phyloP scores from a whole-genome alignment of 1,140 invertebrate species.

The Lepidurus couesii region DNA sequence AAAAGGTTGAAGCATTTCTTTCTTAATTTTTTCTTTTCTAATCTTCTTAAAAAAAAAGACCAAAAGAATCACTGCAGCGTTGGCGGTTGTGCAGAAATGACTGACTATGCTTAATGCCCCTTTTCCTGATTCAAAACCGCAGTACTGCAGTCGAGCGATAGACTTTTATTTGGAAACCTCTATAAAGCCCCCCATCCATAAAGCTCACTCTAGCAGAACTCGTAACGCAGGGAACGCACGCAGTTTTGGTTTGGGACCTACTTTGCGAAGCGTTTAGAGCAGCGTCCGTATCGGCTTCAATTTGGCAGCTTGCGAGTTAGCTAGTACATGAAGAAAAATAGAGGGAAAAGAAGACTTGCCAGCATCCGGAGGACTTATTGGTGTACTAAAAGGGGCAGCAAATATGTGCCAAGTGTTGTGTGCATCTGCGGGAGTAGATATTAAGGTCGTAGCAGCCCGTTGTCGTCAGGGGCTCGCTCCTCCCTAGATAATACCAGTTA shows the following conservation, averaged over 20 bases:
- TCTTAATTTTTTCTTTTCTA: no score
- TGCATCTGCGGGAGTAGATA: not conserved
- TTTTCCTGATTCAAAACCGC: no score
- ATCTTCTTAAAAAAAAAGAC: no score
- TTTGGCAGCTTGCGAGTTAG: not conserved
- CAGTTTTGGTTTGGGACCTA: not conserved
- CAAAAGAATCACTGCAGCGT: no score
- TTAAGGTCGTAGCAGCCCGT: not conserved
- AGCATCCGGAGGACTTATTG: not conserved
- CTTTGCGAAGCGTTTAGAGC: not conserved
- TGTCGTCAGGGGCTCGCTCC: not conserved
- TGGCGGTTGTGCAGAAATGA: no score
- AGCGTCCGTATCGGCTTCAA: not conserved
- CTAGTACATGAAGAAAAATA: not conserved
- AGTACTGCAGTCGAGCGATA: no score
- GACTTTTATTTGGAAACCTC: no score
- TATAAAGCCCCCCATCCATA: not conserved
- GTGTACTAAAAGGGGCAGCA: not conserved
- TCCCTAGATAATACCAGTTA: not conserved
- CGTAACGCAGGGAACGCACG: not conserved
- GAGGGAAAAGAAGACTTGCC: not conserved
- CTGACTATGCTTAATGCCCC: no score
- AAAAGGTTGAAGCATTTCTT: no score
- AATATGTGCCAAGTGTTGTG: conserved; percentile 2
- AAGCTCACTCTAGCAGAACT: not conserved